Conservation (phyloP, 2,797 vertebrate species). For the Crocodylus rhombifer region DNA sequence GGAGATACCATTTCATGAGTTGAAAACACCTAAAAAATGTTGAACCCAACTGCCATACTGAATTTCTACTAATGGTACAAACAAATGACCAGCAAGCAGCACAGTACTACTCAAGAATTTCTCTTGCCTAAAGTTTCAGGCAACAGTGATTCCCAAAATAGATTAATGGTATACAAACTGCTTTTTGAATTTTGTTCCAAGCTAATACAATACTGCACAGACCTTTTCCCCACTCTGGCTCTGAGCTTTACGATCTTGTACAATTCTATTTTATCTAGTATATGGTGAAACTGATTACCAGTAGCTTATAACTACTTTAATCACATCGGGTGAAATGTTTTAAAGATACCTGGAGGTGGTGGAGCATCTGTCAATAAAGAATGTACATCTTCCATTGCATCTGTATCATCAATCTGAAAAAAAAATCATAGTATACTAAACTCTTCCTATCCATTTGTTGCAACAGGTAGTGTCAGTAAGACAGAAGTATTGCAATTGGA, state of each 20-base stretch:
- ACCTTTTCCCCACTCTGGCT: not conserved
- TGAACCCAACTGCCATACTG: not conserved
- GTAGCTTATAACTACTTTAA: not conserved
- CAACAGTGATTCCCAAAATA: not conserved
- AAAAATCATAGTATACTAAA: not conserved
- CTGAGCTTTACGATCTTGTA: not conserved
- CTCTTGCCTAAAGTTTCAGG: not conserved
- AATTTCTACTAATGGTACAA: not conserved
- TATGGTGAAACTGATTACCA: not conserved
- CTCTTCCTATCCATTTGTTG: not conserved
- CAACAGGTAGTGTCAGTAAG: not conserved
- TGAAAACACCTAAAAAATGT: not conserved
- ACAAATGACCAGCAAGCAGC: not conserved
- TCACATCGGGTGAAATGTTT: not conserved
- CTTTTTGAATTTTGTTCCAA: not conserved
- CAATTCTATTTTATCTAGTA: not conserved
- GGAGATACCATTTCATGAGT: not conserved
- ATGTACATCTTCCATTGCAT: slow-evolving; percentile 97
- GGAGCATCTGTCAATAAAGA: slow-evolving; percentile 92
- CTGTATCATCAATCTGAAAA: slow-evolving; percentile 95
- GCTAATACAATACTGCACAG: not conserved
- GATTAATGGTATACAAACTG: not conserved
- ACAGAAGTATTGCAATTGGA: not conserved
- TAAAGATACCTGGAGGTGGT: slow-evolving; percentile 87
- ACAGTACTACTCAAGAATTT: not conserved